A percentile compares a stretch with the other conserved stretches of the same genome.
Conservation (phyloP, 2,888 invertebrate genomes). For the Antitype chi region DNA sequence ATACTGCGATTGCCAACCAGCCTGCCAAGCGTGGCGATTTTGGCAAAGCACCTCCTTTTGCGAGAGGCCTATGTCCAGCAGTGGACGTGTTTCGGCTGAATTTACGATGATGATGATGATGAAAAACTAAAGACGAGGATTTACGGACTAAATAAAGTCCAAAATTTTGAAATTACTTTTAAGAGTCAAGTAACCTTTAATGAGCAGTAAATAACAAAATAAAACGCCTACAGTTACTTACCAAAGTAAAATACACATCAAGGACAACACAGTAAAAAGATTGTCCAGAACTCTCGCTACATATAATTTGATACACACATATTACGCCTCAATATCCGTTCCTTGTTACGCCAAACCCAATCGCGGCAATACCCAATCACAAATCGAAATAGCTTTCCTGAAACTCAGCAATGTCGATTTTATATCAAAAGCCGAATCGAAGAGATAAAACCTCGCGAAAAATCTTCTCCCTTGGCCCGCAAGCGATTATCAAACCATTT, state of each 20-base stretch:
- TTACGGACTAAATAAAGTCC: slow-evolving; percentile 27
- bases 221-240: slow-evolving; percentile 12
- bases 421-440: slow-evolving; percentile 68
- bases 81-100: no score
- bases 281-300: slow-evolving; percentile 40
- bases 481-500: slow-evolving; percentile 73
- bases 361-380: slow-evolving; percentile 64
- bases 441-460: slow-evolving; percentile 65
- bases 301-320: slow-evolving; percentile 55
- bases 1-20: no score
- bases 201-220: slow-evolving; percentile 21
- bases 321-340: slow-evolving; percentile 53
- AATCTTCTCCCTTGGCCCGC: slow-evolving; percentile 59
- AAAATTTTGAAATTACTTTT: slow-evolving; percentile 34
- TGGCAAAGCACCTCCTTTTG: no score
- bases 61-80: no score
- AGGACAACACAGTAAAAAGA: slow-evolving; percentile 22
- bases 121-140: slow-evolving; percentile 19
- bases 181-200: slow-evolving; percentile 13
- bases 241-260: slow-evolving; percentile 22
- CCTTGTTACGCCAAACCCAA: slow-evolving; percentile 63
- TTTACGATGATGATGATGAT: no score
- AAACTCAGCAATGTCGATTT: slow-evolving; percentile 69
- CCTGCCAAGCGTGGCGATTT: no score
- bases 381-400: slow-evolving; percentile 66